Conservation (phyloP, 2,113 vertebrate species). For the Dascyllus trimaculatus region DNA sequence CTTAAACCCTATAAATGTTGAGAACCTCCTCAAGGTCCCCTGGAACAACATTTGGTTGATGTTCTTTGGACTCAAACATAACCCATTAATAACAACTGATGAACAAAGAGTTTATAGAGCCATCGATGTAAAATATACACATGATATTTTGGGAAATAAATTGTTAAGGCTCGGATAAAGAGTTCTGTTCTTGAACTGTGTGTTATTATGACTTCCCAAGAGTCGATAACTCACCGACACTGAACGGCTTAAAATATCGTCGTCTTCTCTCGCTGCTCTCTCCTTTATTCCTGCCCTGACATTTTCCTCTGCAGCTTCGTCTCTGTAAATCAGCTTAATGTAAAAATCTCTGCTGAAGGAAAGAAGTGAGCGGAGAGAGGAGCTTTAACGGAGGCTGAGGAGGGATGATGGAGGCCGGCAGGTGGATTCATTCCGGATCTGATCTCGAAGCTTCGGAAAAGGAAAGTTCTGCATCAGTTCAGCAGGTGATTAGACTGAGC, state of each 20-base stretch:
- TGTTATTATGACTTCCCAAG: too few relatives aligned
- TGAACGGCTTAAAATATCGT: not conserved
- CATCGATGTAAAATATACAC: not conserved
- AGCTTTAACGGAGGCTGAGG: not conserved
- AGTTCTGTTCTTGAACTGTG: not conserved
- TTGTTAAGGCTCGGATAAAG: not conserved
- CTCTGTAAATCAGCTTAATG: conserved; percentile 37
- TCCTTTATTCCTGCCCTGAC: conserved; percentile 6
- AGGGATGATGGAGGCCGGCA: not conserved
- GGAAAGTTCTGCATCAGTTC: too few relatives aligned
- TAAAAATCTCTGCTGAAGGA: conserved; percentile 17
- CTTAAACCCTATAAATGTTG: too few relatives aligned
- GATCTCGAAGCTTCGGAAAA: not conserved
- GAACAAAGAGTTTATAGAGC: not conserved
- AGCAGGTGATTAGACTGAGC: too few relatives aligned
- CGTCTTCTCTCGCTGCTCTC: too few relatives aligned
- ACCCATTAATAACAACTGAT: not conserved
- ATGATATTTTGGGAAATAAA: not conserved
- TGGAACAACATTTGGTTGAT: not conserved
- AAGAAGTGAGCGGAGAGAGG: not conserved
- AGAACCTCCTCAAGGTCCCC: too few relatives aligned
- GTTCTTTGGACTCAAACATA: not conserved
- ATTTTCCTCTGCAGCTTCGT: conserved; percentile 9
- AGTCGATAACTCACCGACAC: not conserved
- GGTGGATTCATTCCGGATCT: not conserved